Evolutionary conservation across 1,140 invertebrate species (phyloP).

Genomic region (Metaphire vulgaris): DNA sequence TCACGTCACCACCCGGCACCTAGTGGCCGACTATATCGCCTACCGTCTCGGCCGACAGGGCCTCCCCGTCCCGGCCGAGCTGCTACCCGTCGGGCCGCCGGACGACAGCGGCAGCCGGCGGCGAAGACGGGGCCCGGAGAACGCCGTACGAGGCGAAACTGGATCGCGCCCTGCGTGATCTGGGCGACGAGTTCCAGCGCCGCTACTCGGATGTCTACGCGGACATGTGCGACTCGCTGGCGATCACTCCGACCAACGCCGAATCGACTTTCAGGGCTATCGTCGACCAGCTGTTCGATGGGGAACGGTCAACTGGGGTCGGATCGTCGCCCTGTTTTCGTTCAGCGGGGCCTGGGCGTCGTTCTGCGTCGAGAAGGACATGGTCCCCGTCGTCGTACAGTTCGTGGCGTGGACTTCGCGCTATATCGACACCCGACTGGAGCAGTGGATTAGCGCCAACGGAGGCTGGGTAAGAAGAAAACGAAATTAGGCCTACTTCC

Average conservation of each 20-base stretch:
- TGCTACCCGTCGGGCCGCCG: too few relatives aligned
- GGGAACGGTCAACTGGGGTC: slow-evolving; percentile 51
- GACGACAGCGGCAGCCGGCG: too few relatives aligned
- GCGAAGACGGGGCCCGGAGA: too few relatives aligned
- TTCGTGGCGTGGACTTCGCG: slow-evolving; percentile 32
- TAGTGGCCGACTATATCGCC: slow-evolving; percentile 39
- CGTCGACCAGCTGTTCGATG: slow-evolving; percentile 50
- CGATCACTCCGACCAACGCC: slow-evolving; percentile 42
- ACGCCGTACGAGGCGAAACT: slow-evolving; percentile 25
- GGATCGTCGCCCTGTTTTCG: slow-evolving; percentile 52
- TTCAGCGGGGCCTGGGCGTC: slow-evolving; percentile 49
- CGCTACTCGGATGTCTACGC: slow-evolving; percentile 42
- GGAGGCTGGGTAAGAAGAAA: slow-evolving; percentile 40
- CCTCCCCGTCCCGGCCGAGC: slow-evolving; percentile 30
- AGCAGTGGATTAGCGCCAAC: slow-evolving; percentile 39
- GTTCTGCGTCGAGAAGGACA: slow-evolving; percentile 42
- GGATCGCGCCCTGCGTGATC: slow-evolving; percentile 38
- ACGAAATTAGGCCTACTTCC: too few relatives aligned
- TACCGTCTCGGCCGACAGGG: slow-evolving; percentile 34
- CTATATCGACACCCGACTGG: slow-evolving; percentile 34
- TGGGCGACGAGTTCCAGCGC: slow-evolving; percentile 50
- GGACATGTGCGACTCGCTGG: slow-evolving; percentile 45
- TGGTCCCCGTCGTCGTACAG: slow-evolving; percentile 33
- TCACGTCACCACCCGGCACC: slow-evolving; percentile 17
- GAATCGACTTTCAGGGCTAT: slow-evolving; percentile 49